Evolutionary conservation across 2,797 vertebrate genomes (phyloP).

Genomic region (Taeniopygia guttata): DNA sequence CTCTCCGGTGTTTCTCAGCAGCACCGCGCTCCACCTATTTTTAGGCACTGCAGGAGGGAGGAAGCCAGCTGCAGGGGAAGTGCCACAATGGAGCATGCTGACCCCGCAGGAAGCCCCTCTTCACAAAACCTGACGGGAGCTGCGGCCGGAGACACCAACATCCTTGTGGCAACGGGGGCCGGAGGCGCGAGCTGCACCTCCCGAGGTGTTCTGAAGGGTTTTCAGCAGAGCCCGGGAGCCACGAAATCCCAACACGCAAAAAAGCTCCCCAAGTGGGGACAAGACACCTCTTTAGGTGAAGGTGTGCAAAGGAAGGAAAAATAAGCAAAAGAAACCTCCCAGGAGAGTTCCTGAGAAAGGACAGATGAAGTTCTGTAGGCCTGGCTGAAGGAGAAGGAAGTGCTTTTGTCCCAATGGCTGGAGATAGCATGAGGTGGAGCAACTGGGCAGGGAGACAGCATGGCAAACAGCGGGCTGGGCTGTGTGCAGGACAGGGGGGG

Average conservation of each 20-base stretch:
- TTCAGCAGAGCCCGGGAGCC: fast-evolving
- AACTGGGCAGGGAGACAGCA: neutral
- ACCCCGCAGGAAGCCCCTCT: constrained; percentile 4
- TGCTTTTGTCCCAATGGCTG: neutral
- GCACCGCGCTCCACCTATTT: neutral
- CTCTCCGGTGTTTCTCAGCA: neutral
- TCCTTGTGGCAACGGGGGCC: neutral
- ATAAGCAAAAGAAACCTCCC: neutral
- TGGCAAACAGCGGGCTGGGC: neutral
- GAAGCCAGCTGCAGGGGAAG: constrained; percentile 47
- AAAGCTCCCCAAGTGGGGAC: fast-evolving
- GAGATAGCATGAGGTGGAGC: neutral
- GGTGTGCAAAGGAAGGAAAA: neutral
- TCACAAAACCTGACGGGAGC: neutral
- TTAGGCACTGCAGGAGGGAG: neutral
- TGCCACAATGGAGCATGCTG: neutral
- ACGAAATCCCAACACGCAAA: neutral
- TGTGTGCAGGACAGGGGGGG: neutral
- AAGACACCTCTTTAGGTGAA: neutral
- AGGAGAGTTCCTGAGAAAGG: neutral
- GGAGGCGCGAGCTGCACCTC: fast-evolving
- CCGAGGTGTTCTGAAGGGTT: fast-evolving
- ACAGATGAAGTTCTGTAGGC: neutral
- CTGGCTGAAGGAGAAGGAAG: neutral
- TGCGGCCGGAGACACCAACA: neutral